These are phyloP conservation scores for Riparia riparia DNA, from an alignment of 2,113 vertebrate genomes.

Conservation along the genomic window DNA sequence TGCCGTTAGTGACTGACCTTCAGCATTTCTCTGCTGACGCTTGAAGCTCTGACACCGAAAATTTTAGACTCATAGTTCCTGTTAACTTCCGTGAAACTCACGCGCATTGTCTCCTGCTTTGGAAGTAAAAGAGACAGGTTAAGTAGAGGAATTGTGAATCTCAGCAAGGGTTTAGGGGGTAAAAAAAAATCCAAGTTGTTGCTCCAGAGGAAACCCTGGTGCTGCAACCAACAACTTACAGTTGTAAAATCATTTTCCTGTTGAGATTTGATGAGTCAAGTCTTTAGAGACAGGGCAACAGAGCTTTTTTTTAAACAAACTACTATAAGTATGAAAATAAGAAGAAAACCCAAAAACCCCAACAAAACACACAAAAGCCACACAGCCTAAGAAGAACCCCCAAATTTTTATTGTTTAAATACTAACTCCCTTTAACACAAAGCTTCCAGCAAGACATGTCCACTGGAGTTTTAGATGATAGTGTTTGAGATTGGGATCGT, in stretches of 20 bases:
- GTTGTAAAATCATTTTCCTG: neutral
- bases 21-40: constrained; percentile 17
- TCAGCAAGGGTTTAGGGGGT: neutral
- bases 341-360: neutral
- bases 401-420: neutral
- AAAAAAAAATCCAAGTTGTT: neutral
- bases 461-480: neutral
- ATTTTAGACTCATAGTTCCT: neutral
- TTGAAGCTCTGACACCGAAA: constrained; percentile 8
- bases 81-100: constrained; percentile 25
- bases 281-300: neutral
- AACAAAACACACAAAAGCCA: neutral
- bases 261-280: neutral
- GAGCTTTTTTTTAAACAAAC: neutral
- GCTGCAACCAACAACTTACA: neutral
- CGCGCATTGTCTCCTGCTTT: neutral
- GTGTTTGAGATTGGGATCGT: neutral
- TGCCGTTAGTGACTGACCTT: constrained; percentile 45
- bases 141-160: neutral
- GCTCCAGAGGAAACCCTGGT: neutral
- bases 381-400: neutral
- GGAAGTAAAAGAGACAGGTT: constrained; percentile 18
- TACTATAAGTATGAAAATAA: neutral
- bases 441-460: neutral
- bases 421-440: neutral